Evolutionary conservation across 2,113 vertebrate species (phyloP).

Genomic region (Opisthocomus hoazin): DNA sequence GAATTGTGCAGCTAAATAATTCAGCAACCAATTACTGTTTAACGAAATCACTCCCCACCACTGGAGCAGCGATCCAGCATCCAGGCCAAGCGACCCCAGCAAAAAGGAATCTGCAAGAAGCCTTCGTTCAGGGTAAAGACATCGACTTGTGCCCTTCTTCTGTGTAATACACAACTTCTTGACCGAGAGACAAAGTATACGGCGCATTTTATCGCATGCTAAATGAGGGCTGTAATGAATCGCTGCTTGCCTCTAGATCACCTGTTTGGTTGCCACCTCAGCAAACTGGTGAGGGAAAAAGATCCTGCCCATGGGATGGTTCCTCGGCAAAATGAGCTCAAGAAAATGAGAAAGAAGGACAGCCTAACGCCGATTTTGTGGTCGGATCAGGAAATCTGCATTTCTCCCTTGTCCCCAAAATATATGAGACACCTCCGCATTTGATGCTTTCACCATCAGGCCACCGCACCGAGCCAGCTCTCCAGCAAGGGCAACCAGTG

Average conservation of each 20-base stretch:
- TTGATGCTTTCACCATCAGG: not conserved
- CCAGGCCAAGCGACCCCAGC: not conserved
- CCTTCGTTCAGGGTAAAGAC: not conserved
- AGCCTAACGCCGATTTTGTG: not conserved
- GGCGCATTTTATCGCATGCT: not conserved
- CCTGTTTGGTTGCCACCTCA: not conserved
- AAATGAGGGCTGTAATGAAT: not conserved
- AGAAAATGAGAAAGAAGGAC: not conserved
- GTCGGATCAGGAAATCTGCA: not conserved
- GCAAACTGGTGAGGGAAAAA: not conserved
- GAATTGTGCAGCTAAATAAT: slow-evolving; percentile 51
- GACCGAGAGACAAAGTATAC: not conserved
- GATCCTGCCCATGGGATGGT: not conserved
- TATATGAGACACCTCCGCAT: accelerated
- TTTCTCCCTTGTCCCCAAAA: not conserved
- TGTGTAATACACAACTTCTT: not conserved
- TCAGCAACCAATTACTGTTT: slow-evolving; percentile 49
- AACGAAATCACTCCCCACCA: slow-evolving; percentile 6
- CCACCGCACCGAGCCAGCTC: not conserved
- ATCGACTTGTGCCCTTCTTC: not conserved
- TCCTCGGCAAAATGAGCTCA: not conserved
- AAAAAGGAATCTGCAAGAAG: not conserved
- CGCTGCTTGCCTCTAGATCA: not conserved
- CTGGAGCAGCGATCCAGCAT: not conserved
- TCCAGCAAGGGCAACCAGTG: not conserved